Evolutionary conservation across 2,797 vertebrate species (phyloP), one percentile per base, ranked within the genome.

Genomic region (Parotocinclus haroldoi): DNA sequence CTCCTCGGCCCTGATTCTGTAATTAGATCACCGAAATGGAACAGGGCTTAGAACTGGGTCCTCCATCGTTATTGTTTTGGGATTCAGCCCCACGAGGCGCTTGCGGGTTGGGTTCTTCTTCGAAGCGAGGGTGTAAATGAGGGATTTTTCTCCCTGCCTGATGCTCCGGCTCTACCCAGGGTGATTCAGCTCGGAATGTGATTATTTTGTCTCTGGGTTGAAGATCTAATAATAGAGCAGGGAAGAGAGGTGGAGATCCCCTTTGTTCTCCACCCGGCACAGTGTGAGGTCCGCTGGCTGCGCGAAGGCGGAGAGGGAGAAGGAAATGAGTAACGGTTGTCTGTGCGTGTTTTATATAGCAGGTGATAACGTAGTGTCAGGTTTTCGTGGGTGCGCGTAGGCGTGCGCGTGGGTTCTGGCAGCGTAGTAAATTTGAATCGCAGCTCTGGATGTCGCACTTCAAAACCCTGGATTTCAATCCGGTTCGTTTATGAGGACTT

Each of bases 141-240:
- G 53, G 61, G 36, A 50, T 42, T 54, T 44, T 19, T 19, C 58
- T 72, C 46, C 42, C 7, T 39, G 45, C 12, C 45, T n/a, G 13
- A 81, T 80, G 83, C 86, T 80, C 81, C 79, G 66, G 71, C 62
- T 64, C 63, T 72, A 69, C 73, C 52, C 37, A 70, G 74, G 81
- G 84, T 86, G 86, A 89, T 86, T 89, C 83, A 87, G 87, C 82
- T 80, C 68, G 87, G 83, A 80, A 78, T 90, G 87, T 89, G 88
- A 90, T 90, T 90, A 87, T 87, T 88, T 87, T 92, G 89, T 91
- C 87, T 89, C 88, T 85, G 85, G 88, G 88, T 82, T 89, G 88
- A 88, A 89, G 78, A 86, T 87, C 90, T 91, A 91, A 92, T 91
- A 90, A 91, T 89, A 91, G 89, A 85, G 79, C 73, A 18, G 39